Percentiles rank a stretch among this genome's conserved stretches.
phyloP scores from a whole-genome alignment of 2,113 vertebrate species.

The Raphicerus campestris region DNA sequence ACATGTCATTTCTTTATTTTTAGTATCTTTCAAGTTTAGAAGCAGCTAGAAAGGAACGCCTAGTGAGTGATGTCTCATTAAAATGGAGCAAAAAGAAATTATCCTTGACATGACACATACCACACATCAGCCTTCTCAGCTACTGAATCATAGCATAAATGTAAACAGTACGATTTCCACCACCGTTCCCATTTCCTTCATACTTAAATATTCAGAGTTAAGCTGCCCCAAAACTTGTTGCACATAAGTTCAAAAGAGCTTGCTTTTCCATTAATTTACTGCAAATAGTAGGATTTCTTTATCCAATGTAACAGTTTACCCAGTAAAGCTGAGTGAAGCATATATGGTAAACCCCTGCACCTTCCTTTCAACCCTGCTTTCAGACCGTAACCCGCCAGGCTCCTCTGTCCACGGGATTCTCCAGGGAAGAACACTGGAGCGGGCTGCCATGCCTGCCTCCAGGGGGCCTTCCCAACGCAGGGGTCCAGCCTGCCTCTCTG shows the following conservation, averaged over 20 bases:
- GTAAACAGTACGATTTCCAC: not conserved
- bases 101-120: not conserved
- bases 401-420: not conserved
- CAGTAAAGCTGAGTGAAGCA: not conserved
- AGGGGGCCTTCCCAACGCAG: not conserved
- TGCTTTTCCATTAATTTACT: not conserved
- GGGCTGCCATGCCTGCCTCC: not conserved
- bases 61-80: not conserved
- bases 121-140: not conserved
- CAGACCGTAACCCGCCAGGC: not conserved
- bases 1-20: not conserved
- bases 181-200: not conserved
- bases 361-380: not conserved
- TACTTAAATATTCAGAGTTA: not conserved
- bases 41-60: not conserved
- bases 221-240: not conserved
- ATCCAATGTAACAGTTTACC: not conserved
- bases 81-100: slow-evolving; percentile 14
- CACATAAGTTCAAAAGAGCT: not conserved
- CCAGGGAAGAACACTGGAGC: not conserved
- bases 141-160: not conserved
- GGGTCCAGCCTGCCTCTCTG: not conserved
- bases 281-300: slow-evolving; percentile 8
- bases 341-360: not conserved
- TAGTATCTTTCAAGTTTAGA: not conserved